Evolutionary conservation across 2,888 invertebrate genomes (phyloP), one percentile per base, ranked within the genome.

Genomic region (Eristalis tenax): DNA sequence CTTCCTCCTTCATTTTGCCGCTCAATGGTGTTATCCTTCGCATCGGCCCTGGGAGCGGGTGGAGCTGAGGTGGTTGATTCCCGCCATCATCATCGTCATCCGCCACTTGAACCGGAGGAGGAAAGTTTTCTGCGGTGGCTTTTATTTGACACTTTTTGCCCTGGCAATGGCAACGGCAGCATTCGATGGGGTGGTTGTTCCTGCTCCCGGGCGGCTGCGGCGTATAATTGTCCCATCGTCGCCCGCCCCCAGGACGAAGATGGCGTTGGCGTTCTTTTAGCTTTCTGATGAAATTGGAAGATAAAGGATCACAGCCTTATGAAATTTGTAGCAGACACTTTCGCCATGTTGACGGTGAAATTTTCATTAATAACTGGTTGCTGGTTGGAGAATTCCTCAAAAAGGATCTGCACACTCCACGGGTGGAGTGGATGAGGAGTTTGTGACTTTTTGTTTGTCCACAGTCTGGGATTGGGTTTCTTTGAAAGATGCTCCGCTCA

Each of bases 341-440:
- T 57, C 79, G 59, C 75, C 64, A 76, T 79, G 75, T 80, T 83
- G 85, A 66, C 78, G 82, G 40, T 83, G 83, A 87, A 83, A 65
- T 83, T 87, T 83, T 87, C 80, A 83, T 87, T 87, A 87, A 87
- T 87, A 87, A 87, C 83, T 83, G 83, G 79, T 87, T 87, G 87
- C 32, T 32, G 32, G 32, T 10, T 32, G 13, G 74, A 59, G 61
- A 69, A 18, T 50, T 66, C 81, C 81, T 64, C 56, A 5, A 13
- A 18, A 18, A 8, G 56, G 56, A 40, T 57, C 63, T 40, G 10
- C 38, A 70, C 61, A 76, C 63, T 63, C n/a, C 63, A 28, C 78
- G 86, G 70, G 66, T 79, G 83, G 40, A 65, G 26, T 22, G 66
- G 50, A 65, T 57, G 43, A 57, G 65, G 35, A 71, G 76, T 64